A percentile compares a stretch with the other conserved stretches of the same genome.
phyloP scores from a whole-genome alignment of 2,797 vertebrate species.

The Heliangelus exortis region DNA sequence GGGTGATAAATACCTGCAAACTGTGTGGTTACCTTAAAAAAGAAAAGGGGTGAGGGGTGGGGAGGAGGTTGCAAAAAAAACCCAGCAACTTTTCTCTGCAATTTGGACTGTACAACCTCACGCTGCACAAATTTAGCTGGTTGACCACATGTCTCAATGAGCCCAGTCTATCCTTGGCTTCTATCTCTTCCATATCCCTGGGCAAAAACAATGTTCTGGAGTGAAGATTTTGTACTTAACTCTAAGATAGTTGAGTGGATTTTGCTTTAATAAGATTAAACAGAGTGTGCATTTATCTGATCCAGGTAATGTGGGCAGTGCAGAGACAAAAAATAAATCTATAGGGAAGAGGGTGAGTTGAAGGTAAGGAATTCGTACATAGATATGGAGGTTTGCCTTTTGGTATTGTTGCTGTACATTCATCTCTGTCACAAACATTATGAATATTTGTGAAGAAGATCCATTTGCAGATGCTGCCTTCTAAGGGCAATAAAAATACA shows the following conservation, averaged over 20 bases:
- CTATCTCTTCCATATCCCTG: conserved; percentile 37
- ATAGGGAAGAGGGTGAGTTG: neutral
- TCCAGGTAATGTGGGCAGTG: conserved; percentile 39
- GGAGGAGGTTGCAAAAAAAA: neutral
- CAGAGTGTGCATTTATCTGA: conserved; percentile 57
- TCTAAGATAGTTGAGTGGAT: conserved; percentile 61
- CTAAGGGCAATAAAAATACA: conserved; percentile 14
- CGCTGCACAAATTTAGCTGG: neutral
- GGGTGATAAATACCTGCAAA: neutral
- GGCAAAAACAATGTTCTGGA: conserved; percentile 54
- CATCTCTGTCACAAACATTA: neutral
- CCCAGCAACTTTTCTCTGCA: neutral
- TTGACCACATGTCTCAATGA: neutral
- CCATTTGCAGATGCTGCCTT: neutral
- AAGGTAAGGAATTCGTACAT: neutral
- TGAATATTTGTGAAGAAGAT: neutral
- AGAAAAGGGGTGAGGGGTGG: too few species aligned
- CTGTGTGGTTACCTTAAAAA: neutral
- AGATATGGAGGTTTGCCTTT: neutral
- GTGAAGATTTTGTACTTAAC: conserved; percentile 63
- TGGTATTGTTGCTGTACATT: neutral
- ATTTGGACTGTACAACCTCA: neutral
- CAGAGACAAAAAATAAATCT: neutral
- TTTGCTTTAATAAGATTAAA: conserved; percentile 71
- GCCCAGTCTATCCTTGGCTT: neutral